Evolutionary conservation across 64 coral and sea anemone genomes (phyloP).

Genomic region (Montipora cactus): DNA sequence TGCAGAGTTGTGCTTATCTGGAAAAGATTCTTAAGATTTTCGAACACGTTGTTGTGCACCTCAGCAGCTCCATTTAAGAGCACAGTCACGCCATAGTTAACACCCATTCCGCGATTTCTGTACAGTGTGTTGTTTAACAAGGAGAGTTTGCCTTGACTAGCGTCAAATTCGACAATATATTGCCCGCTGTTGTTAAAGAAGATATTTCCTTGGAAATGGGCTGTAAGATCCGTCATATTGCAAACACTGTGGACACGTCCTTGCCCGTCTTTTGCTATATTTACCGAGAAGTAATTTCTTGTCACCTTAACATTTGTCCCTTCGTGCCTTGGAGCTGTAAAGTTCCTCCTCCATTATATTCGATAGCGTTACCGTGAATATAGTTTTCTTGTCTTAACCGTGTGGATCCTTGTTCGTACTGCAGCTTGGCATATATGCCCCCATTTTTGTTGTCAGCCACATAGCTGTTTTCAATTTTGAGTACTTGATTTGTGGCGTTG

Average conservation of each 20-base stretch:
- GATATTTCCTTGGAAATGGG: slow-evolving; percentile 49
- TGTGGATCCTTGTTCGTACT: neutral
- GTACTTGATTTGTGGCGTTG: neutral
- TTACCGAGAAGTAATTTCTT: slow-evolving; percentile 52
- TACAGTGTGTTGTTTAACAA: slow-evolving; percentile 40
- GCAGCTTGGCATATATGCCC: slow-evolving; percentile 4
- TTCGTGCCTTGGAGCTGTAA: neutral
- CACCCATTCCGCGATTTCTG: slow-evolving; percentile 13
- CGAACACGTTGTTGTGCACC: neutral
- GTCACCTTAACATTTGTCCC: slow-evolving; percentile 26
- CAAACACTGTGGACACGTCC: slow-evolving; percentile 29
- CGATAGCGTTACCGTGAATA: slow-evolving; percentile 18
- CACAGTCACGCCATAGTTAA: slow-evolving; percentile 28
- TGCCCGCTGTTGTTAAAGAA: slow-evolving; percentile 78
- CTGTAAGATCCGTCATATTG: slow-evolving; percentile 25
- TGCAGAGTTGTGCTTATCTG: slow-evolving; percentile 13
- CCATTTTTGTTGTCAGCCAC: slow-evolving; percentile 32
- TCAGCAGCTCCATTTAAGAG: slow-evolving; percentile 18
- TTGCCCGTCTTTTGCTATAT: slow-evolving; percentile 3
- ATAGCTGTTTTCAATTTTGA: slow-evolving; percentile 15
- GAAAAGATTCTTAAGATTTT: slow-evolving; percentile 38
- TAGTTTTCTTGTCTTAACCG: neutral
- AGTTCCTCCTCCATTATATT: neutral
- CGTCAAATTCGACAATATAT: slow-evolving; percentile 47
- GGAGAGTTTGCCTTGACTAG: neutral